Percentiles rank a stretch among this genome's conserved stretches.
Conservation (phyloP, 2,113 vertebrate genomes). For the Aix galericulata region DNA sequence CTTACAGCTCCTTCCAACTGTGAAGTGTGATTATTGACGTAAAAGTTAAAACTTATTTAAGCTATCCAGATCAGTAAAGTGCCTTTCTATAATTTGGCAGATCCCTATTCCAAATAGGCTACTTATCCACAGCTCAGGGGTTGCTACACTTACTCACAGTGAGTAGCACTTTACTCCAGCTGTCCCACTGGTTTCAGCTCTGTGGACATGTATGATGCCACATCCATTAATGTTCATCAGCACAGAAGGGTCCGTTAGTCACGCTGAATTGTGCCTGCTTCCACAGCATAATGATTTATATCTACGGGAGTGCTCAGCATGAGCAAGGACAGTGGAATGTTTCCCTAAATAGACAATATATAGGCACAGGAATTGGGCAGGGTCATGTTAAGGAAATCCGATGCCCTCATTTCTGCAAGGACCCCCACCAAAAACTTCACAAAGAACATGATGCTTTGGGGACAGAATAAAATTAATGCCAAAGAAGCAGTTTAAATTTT, state of each 20-base stretch:
- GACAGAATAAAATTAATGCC: background rate
- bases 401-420: constrained; percentile 27
- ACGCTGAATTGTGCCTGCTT: constrained; percentile 51
- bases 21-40: background rate
- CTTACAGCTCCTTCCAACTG: background rate
- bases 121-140: background rate
- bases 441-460: background rate
- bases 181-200: background rate
- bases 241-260: constrained; percentile 49
- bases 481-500: background rate
- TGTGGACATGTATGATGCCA: background rate
- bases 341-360: constrained; percentile 70
- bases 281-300: constrained; percentile 62
- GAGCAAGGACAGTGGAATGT: constrained; percentile 68
- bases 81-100: background rate
- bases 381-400: constrained; percentile 41
- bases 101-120: background rate
- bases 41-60: constrained; percentile 25
- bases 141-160: background rate
- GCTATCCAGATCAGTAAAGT: background rate
- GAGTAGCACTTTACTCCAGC: constrained; percentile 10
- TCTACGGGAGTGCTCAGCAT: constrained; percentile 29
- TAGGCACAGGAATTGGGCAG: constrained; percentile 44
- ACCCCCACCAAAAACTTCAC: background rate
- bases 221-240: constrained; percentile 61